phyloP scores from a whole-genome alignment of 2,797 vertebrate genomes.

The Crocodylus rhombifer region DNA sequence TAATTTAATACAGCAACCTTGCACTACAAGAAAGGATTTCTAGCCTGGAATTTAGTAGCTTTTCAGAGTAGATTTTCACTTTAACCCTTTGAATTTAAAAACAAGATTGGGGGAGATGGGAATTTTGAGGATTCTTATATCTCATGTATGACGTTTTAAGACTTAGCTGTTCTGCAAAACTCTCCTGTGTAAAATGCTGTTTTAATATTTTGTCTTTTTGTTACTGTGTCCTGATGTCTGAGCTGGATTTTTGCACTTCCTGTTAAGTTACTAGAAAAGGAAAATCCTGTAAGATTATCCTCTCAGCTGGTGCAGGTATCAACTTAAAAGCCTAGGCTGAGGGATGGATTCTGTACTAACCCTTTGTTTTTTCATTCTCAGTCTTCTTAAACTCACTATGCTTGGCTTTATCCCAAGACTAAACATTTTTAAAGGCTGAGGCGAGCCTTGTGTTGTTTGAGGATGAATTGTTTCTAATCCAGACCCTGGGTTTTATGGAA shows the following conservation, averaged over 20 bases:
- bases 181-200: background rate
- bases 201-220: background rate
- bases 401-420: background rate
- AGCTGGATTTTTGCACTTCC: background rate
- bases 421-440: background rate
- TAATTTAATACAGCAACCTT: background rate
- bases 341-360: fast-evolving
- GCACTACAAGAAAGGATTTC: background rate
- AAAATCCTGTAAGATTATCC: no score
- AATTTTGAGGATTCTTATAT: background rate
- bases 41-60: background rate
- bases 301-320: background rate
- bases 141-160: fast-evolving
- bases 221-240: background rate
- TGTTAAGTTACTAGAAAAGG: background rate
- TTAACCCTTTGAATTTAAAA: background rate
- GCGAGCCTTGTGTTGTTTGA: background rate
- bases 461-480: background rate
- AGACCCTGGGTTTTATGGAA: background rate
- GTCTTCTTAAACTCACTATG: background rate
- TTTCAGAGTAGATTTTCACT: background rate
- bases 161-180: background rate
- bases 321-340: background rate
- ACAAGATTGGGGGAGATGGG: background rate
- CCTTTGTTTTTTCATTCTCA: background rate